Base-by-base conservation (phyloP, 2,888 invertebrate genomes). In the Anticlea derivata region DNA sequence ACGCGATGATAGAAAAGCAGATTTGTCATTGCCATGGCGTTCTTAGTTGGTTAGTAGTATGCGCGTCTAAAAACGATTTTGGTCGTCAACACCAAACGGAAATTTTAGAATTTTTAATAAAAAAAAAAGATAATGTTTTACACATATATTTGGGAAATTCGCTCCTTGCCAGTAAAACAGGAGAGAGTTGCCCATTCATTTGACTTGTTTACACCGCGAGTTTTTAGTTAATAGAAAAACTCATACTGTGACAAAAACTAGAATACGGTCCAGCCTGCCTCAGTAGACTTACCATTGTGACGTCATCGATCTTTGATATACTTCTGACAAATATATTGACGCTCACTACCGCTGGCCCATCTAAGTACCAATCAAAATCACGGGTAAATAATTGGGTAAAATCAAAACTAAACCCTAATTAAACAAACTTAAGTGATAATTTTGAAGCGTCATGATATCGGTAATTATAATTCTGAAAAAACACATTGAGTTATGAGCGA, bases 291-390 rank as follows among this genome's bases (percentile, higher is more conserved):
- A 98, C 98, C 98, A 98, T 98, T 80, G 97, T 98, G 92, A 98
- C 97, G 94, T 98, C 98, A 95, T 98, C 98, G 93, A 98, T 98
- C 94, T 98, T 97, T 93, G 97, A 97, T 93, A 98, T 97, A 96
- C 98, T 98, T 94, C 98, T 94, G 92, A 98, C 96, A 95, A 97
- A 97, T 93, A 98, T 97, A 96, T 98, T 98, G 94, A 98, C 97
- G 93, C 94, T 94, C 91, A 98, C 98, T 92, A 96, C 94, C 89
- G 98, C 97, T 86, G 98, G 97, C 88, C 98, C 98, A 96, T 96
- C 96, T 89, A 87, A 86, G 87, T 88, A 87, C 86, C 86, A 90
- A 90, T 88, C 87, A 90, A 87, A 90, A 88, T 87, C 83, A 81
- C 74, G 72, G 73, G 76, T 83, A 69, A 70, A 78, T 76, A 68